Conservation (phyloP, 2,797 vertebrate species). For the Hippoglossus hippoglossus region DNA sequence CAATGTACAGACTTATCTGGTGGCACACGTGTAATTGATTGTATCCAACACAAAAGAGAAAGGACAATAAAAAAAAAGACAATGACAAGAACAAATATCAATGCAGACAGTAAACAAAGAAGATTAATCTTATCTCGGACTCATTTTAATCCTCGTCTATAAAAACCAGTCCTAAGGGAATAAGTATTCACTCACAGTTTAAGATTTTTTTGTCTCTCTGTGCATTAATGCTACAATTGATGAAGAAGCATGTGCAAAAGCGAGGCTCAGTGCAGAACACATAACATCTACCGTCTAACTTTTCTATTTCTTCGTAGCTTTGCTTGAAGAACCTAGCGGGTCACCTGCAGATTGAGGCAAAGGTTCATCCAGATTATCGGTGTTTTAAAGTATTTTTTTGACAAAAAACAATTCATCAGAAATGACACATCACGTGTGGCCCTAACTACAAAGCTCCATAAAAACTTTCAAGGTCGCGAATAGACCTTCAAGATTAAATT, state of each 20-base stretch:
- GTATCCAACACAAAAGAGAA: constrained; percentile 33
- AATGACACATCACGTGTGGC: too few relatives aligned
- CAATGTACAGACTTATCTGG: constrained; percentile 42
- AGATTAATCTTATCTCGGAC: constrained; percentile 44
- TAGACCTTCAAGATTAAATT: neutral
- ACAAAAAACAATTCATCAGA: neutral
- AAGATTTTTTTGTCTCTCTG: constrained; percentile 55
- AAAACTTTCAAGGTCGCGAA: neutral
- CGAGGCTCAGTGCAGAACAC: constrained; percentile 63
- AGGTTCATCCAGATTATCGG: constrained; percentile 5
- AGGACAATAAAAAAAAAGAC: constrained; percentile 15
- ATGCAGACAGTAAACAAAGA: constrained; percentile 42
- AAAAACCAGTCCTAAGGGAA: constrained; percentile 56
- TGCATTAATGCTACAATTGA: constrained; percentile 76
- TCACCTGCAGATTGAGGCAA: constrained; percentile 45
- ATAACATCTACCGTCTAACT: constrained; percentile 50
- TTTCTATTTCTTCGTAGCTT: constrained; percentile 24
- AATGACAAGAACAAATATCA: constrained; percentile 33
- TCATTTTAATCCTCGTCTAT: constrained; percentile 51
- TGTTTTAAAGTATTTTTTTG: neutral
- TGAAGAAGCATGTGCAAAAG: constrained; percentile 76
- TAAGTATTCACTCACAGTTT: constrained; percentile 65
- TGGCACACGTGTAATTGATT: constrained; percentile 50
- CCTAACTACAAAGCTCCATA: too few relatives aligned
- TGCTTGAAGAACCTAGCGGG: constrained; percentile 5